Conservation (phyloP, 2,888 invertebrate genomes). For the Ennomos quercinarius region DNA sequence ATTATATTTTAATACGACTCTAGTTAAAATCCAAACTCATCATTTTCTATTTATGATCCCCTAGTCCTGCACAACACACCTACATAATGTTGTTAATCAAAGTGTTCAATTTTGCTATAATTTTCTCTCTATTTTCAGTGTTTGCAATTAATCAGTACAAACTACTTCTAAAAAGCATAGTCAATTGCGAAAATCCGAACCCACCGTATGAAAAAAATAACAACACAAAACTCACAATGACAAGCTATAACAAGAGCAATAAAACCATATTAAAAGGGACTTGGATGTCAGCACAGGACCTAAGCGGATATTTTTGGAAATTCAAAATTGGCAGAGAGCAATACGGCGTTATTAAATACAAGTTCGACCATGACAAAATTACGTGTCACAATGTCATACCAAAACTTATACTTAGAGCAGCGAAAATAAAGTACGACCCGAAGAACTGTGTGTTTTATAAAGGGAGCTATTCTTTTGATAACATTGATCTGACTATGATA, state of each 20-base stretch:
- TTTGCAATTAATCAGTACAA: conserved; percentile 23
- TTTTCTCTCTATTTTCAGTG: conserved; percentile 1
- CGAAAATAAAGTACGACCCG: conserved; percentile 44
- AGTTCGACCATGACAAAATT: conserved; percentile 42
- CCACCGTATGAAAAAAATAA: conserved; percentile 44
- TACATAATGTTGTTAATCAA: conserved; percentile 7
- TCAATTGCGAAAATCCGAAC: conserved; percentile 41
- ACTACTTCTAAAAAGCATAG: conserved; percentile 36
- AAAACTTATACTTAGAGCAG: conserved; percentile 36
- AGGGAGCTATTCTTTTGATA: conserved; percentile 44
- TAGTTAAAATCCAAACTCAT: too few species aligned
- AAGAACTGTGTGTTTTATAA: conserved; percentile 47
- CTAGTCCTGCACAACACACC: not conserved
- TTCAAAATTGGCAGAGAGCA: conserved; percentile 44
- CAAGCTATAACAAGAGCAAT: conserved; percentile 42
- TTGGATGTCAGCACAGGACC: conserved; percentile 43
- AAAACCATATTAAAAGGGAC: conserved; percentile 45
- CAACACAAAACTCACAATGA: conserved; percentile 23
- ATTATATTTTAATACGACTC: conserved; percentile 13
- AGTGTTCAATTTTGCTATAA: conserved; percentile 3
- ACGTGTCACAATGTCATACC: conserved; percentile 49
- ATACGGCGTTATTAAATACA: conserved; percentile 36
- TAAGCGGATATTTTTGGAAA: conserved; percentile 42
- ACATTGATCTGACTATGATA: conserved; percentile 46
- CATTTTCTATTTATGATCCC: too few species aligned